Conservation (phyloP, 2,888 invertebrate genomes). For the Sarcophaga variegata region DNA sequence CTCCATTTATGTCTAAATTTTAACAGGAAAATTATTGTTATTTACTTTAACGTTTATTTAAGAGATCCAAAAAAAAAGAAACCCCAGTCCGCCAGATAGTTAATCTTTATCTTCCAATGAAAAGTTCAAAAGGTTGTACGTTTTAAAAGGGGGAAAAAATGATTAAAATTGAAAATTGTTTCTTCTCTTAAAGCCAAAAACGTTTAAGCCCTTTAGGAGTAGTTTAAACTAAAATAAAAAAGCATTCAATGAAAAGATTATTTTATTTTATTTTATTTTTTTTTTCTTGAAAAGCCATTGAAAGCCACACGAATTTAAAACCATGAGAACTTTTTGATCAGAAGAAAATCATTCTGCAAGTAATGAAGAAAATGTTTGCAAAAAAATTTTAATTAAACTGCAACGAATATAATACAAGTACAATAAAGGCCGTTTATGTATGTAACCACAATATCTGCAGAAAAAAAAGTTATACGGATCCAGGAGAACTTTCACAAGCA, state of each 20-base stretch:
- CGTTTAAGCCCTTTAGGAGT: slow-evolving; percentile 25
- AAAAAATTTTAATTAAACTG: not conserved
- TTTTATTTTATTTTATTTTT: not conserved
- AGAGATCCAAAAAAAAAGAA: not conserved
- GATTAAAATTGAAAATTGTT: slow-evolving; percentile 25
- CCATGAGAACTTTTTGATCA: slow-evolving; percentile 44
- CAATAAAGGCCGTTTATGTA: not conserved
- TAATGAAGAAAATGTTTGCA: not conserved
- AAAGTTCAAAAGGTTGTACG: slow-evolving; percentile 56
- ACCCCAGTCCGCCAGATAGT: not conserved
- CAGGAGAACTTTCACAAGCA: too few relatives aligned
- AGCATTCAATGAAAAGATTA: not conserved
- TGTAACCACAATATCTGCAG: not conserved
- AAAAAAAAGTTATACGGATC: not conserved
- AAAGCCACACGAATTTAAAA: not conserved
- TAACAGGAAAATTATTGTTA: slow-evolving; percentile 58
- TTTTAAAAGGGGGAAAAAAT: slow-evolving; percentile 26
- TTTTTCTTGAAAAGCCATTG: not conserved
- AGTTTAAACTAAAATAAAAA: slow-evolving; percentile 4
- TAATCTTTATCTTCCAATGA: slow-evolving; percentile 42
- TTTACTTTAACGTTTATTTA: slow-evolving; percentile 46
- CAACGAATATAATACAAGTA: not conserved
- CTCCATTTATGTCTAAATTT: slow-evolving; percentile 61
- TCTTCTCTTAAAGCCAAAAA: slow-evolving; percentile 22
- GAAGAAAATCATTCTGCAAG: not conserved